phyloP scores from a whole-genome alignment of 2,797 vertebrate genomes.

The Premnoplex brunnescens region DNA sequence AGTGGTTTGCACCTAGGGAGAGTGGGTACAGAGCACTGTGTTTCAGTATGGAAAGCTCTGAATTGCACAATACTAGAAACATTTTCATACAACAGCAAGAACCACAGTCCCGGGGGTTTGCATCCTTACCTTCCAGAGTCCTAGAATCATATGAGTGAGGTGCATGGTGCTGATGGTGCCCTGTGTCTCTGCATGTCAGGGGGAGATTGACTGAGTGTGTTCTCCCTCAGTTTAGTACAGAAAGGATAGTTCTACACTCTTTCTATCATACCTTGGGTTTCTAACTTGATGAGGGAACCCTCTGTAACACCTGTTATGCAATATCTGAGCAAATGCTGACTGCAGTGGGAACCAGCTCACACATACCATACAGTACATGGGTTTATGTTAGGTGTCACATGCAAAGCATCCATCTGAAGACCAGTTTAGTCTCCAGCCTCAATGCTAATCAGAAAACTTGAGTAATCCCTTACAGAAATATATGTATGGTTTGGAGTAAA shows the following conservation, averaged over 20 bases:
- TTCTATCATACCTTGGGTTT: background rate
- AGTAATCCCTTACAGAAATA: background rate
- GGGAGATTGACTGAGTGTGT: background rate
- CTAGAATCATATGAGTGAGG: background rate
- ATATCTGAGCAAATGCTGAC: background rate
- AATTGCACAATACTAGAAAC: background rate
- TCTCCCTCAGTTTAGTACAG: background rate
- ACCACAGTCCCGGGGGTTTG: background rate
- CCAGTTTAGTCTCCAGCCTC: background rate
- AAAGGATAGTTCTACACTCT: background rate
- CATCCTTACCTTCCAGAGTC: background rate
- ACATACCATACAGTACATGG: rapidly evolving
- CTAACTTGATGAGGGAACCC: background rate
- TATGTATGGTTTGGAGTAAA: background rate
- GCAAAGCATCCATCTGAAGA: background rate
- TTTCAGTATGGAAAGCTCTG: constrained; percentile 3
- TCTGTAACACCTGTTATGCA: background rate
- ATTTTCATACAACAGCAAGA: background rate
- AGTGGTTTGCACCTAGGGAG: constrained; percentile 94
- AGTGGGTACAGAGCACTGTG: background rate
- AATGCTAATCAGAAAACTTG: background rate
- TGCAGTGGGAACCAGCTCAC: background rate
- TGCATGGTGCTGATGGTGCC: background rate
- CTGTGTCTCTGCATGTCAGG: background rate
- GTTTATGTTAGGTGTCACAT: background rate